Evolutionary conservation across 2,888 invertebrate species (phyloP), one percentile per base, ranked within the genome.

Genomic region (Agonopterix arenella): DNA sequence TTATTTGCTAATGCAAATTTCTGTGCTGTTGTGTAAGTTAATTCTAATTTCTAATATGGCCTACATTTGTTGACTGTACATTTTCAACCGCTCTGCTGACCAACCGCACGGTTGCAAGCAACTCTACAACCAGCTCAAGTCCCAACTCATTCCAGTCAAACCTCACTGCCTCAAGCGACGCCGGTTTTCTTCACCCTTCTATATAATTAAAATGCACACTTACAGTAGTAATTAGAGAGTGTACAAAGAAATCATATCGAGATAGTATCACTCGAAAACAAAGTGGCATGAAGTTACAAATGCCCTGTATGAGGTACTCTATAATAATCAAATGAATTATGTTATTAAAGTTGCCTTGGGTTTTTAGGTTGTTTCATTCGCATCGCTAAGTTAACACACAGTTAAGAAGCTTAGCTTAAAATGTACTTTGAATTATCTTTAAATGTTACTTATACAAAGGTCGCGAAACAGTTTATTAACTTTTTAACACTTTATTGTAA

Each of bases 171-270:
- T 56, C 61, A 55, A 66, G 81, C 74, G 60, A 60, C 66, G 54
- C 63, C 64, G 66, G 66, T 70, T 73, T 76, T 71, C 76, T 75
- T 71, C 77, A 73, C 76, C 79, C 80, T 69, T 67, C 76, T 62
- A 67, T 83, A 70, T 79, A 84, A 84, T 86, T 86, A 84, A 79
- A 83, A 79, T 72, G 66, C 76, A 77, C 68, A 70, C 73, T 71
- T 75, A 73, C 70, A 66, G 59, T 62, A 60, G 62, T 80, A 77
- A 82, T 84, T 76, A 80, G 73, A 73, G 73, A 56, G 69, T 58
- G 60, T 57, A 77, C 72, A 77, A 77, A 75, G 79, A 78, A 79
- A 78, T 76, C 64, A 72, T 74, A 76, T 70, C 66, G 65, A 71
- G 80, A 83, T 84, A 68, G 64, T 77, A 81, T 80, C 80, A 65